phyloP scores from a whole-genome alignment of 2,113 vertebrate genomes.

The Tetrax tetrax region DNA sequence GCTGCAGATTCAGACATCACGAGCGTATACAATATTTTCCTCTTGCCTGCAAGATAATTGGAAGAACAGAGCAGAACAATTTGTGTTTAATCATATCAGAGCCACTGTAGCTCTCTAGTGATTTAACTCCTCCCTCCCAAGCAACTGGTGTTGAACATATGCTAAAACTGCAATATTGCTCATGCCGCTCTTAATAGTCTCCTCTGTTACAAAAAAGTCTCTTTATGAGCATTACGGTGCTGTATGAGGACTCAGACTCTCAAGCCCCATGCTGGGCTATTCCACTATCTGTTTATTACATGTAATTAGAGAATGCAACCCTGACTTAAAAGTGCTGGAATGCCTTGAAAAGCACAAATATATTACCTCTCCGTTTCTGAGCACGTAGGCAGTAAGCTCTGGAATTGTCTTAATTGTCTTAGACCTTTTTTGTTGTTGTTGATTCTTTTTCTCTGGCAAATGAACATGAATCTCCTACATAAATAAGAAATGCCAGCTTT shows the following conservation, averaged over 20 bases:
- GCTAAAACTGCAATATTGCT: constrained; percentile 34
- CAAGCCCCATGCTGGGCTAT: constrained; percentile 52
- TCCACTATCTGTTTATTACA: constrained; percentile 57
- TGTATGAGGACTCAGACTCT: neutral
- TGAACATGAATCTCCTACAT: neutral
- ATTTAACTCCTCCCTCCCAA: constrained; percentile 55
- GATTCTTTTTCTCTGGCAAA: neutral
- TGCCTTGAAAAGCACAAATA: constrained; percentile 20
- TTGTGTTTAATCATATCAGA: constrained; percentile 60
- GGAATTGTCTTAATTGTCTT: constrained; percentile 25
- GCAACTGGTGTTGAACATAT: neutral
- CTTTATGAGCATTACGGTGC: constrained; percentile 58
- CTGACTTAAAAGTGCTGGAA: constrained; percentile 1
- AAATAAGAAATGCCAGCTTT: neutral
- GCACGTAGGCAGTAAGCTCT: neutral
- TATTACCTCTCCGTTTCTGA: neutral
- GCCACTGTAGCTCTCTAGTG: neutral
- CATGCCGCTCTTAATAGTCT: constrained; percentile 59
- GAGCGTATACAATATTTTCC: neutral
- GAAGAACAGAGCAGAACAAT: constrained; percentile 44
- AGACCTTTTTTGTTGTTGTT: neutral
- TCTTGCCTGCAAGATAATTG: constrained; percentile 33
- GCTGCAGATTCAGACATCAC: neutral
- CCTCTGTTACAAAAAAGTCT: constrained; percentile 45
- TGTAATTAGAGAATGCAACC: neutral